Evolutionary conservation across 2,113 vertebrate species (phyloP).

Genomic region (Zosterops borbonicus): DNA sequence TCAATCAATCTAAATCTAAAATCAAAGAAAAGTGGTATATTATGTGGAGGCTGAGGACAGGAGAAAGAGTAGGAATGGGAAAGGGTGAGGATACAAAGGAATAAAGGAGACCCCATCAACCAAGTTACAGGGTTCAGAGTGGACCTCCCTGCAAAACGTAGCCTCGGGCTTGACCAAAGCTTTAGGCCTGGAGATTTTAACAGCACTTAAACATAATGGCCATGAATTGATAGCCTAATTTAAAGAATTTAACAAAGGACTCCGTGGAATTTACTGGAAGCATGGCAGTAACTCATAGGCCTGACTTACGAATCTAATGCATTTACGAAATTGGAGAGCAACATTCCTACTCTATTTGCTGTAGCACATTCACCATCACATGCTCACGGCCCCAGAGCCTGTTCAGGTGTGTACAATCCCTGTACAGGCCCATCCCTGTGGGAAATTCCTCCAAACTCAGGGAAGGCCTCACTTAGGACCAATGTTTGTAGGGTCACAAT

Average conservation of each 20-base stretch:
- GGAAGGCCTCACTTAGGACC: background rate
- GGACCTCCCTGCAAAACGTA: accelerated
- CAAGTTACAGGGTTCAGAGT: background rate
- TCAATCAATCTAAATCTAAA: background rate
- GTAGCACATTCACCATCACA: background rate
- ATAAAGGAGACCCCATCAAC: background rate
- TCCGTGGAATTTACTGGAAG: background rate
- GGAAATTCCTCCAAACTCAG: background rate
- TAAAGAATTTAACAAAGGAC: background rate
- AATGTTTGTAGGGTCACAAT: too few relatives aligned
- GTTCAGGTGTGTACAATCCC: too few relatives aligned
- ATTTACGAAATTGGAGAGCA: background rate
- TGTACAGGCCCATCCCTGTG: too few relatives aligned
- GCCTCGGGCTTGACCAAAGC: too few relatives aligned
- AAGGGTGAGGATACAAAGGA: background rate
- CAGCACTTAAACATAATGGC: accelerated
- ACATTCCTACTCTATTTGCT: background rate
- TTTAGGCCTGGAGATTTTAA: background rate
- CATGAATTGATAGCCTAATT: background rate
- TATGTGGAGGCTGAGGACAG: background rate
- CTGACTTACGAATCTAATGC: accelerated
- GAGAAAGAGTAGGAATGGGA: background rate
- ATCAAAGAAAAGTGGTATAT: background rate
- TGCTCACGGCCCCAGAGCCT: accelerated
- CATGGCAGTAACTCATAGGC: too few relatives aligned